Conservation (phyloP, 2,113 vertebrate species). For the Astur gentilis region DNA sequence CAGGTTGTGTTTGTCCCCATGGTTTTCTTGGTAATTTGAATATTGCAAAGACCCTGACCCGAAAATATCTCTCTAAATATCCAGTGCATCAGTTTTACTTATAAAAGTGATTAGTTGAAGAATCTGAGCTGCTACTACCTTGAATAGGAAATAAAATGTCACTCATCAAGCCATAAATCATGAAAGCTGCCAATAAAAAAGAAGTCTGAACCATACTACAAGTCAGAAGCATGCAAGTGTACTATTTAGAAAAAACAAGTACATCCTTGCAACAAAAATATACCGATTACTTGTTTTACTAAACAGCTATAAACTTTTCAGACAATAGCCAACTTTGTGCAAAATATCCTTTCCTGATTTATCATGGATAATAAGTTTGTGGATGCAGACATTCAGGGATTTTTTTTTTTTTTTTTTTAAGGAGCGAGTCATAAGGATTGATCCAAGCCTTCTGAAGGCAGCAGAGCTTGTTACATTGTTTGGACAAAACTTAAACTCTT, state of each 20-base stretch:
- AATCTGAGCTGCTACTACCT: neutral
- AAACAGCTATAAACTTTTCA: neutral
- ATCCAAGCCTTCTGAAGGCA: neutral
- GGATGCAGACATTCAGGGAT: neutral
- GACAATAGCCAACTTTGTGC: neutral
- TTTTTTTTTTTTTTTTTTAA: neutral
- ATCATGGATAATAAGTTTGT: neutral
- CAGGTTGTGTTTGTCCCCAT: neutral
- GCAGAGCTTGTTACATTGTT: neutral
- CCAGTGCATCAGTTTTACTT: neutral
- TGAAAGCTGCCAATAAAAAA: neutral
- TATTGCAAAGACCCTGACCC: neutral
- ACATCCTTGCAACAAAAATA: neutral
- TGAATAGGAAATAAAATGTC: constrained; percentile 23
- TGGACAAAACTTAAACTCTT: neutral
- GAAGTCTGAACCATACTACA: neutral
- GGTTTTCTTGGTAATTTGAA: neutral
- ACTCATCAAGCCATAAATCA: neutral
- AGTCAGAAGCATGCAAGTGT: neutral
- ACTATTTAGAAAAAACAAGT: neutral
- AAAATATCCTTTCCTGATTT: neutral
- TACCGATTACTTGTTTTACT: neutral
- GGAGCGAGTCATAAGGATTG: neutral
- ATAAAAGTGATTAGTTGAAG: constrained; percentile 41
- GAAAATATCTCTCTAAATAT: neutral